A percentile compares a stretch with the other conserved stretches of the same genome.
These are phyloP conservation scores for Rotaria sp. DNA, from an alignment of 2,888 invertebrate species.

Conservation along the genomic window DNA sequence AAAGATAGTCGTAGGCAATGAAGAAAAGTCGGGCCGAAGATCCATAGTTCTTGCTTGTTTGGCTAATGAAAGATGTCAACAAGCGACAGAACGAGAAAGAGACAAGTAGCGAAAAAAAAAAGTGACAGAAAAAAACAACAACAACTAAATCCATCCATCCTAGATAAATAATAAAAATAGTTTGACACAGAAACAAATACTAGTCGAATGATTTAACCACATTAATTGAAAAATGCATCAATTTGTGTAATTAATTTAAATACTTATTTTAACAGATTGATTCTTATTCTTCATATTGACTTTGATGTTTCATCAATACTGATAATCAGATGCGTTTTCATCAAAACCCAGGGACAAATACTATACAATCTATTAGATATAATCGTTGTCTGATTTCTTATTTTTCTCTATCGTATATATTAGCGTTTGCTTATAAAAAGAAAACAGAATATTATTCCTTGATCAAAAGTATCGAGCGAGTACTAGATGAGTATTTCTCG, in stretches of 20 bases:
- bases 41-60: background rate
- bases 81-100: background rate
- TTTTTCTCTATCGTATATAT: background rate
- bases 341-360: background rate
- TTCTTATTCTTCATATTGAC: background rate
- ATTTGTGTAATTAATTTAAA: background rate
- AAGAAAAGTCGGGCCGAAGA: background rate
- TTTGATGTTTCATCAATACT: background rate
- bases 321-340: background rate
- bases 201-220: background rate
- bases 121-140: constrained; percentile 2
- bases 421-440: background rate
- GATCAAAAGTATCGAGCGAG: background rate
- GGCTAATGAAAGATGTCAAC: constrained; percentile 3
- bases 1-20: background rate
- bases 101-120: background rate
- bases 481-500: background rate
- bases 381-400: background rate
- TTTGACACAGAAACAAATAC: background rate
- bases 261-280: too few relatives aligned
- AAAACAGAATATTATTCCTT: background rate
- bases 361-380: background rate
- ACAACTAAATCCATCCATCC: background rate
- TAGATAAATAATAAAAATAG: background rate
- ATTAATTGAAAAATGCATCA: background rate